Percentiles rank a stretch among this genome's conserved stretches.
Conservation (phyloP, 2,113 vertebrate species). For the Chaetura pelagica region DNA sequence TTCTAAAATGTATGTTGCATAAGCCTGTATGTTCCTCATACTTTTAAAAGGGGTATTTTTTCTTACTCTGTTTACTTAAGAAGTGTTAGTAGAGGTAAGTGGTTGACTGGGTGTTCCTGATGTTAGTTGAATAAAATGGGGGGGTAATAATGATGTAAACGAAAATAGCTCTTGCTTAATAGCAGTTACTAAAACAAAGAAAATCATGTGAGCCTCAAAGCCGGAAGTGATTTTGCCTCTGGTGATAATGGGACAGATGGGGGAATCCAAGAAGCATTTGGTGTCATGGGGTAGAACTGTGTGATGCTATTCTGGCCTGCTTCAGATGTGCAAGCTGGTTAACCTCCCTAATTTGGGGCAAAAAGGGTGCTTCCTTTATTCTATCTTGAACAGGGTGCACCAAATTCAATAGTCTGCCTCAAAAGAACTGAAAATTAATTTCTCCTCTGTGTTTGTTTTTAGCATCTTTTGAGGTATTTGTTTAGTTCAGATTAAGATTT, state of each 20-base stretch:
- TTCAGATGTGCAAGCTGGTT: fast-evolving
- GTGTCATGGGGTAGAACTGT: neutral
- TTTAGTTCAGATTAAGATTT: neutral
- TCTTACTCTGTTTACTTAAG: neutral
- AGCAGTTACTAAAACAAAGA: neutral
- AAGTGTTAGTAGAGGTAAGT: neutral
- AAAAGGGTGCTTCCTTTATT: neutral
- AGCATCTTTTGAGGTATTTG: neutral
- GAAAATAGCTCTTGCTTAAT: neutral
- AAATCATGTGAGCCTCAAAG: neutral
- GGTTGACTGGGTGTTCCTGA: neutral
- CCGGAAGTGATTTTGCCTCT: neutral
- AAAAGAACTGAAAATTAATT: neutral
- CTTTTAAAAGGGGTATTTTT: neutral
- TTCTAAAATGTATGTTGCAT: neutral
- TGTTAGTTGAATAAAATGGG: neutral
- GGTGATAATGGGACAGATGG: neutral
- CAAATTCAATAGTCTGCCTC: neutral
- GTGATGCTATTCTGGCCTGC: neutral
- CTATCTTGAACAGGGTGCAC: neutral
- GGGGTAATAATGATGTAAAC: neutral
- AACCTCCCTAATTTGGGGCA: neutral
- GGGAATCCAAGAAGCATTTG: neutral
- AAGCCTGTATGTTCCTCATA: neutral
- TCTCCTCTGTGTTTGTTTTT: neutral